Percentiles rank a stretch among this genome's conserved stretches.
Evolutionary conservation across 2,888 invertebrate genomes (phyloP).

Genomic region (Alloplasta piceator): DNA sequence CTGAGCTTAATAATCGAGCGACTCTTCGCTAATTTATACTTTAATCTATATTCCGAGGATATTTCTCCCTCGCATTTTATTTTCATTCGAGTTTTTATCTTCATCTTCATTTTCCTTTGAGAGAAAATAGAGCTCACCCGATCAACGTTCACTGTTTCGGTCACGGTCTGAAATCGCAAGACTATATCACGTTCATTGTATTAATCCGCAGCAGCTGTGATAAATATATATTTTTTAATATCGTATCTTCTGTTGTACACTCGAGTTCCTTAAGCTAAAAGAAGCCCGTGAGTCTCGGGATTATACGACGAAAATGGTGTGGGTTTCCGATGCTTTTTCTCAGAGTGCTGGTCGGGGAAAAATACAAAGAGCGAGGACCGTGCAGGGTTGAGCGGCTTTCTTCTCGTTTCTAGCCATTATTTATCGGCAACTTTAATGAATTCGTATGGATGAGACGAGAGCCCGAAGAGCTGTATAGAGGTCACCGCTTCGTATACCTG

Average conservation of each 20-base stretch:
- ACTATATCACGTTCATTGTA: constrained; percentile 25
- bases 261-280: constrained; percentile 4
- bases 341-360: constrained; percentile 42
- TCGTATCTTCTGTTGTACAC: constrained; percentile 23
- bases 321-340: constrained; percentile 44
- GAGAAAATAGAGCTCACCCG: constrained; percentile 7
- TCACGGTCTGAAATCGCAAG: constrained; percentile 21
- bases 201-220: neutral
- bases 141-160: constrained; percentile 30
- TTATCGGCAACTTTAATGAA: constrained; percentile 79
- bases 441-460: constrained; percentile 76
- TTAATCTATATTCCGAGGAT: constrained; percentile 43
- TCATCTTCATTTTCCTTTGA: constrained; percentile 57
- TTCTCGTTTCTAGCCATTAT: constrained; percentile 71
- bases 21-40: constrained; percentile 46
- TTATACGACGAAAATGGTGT: constrained; percentile 10
- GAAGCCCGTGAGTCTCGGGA: neutral
- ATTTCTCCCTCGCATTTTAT: neutral
- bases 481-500: constrained; percentile 31
- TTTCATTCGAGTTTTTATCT: constrained; percentile 32
- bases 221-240: constrained; percentile 45
- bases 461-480: constrained; percentile 27
- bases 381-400: constrained; percentile 11
- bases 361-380: constrained; percentile 24
- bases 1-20: constrained; percentile 26